These are phyloP conservation scores for Geodia barretti DNA, from an alignment of 37 sponge, comb jelly and placozoan species.

Conservation along the genomic window DNA sequence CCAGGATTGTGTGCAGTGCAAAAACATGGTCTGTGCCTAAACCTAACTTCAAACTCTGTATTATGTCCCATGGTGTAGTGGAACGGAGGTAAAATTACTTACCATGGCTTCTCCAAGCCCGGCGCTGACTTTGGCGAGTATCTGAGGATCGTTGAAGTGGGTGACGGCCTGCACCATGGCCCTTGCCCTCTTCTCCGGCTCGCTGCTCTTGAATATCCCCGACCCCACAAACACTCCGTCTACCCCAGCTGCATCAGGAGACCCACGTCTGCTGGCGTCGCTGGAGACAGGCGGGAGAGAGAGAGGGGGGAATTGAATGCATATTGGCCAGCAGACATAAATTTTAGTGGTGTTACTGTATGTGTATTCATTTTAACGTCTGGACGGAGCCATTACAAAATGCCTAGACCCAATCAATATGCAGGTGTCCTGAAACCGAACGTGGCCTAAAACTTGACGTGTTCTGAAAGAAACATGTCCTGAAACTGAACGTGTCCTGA, in stretches of 20 bases:
- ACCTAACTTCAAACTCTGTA: neutral
- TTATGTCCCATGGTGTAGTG: neutral
- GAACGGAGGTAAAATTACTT: too few relatives aligned
- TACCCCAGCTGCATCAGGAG: conserved; percentile 80
- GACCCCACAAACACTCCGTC: conserved; percentile 88
- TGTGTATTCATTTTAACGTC: too few relatives aligned
- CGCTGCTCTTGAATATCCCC: conserved; percentile 80
- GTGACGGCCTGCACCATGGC: conserved; percentile 88
- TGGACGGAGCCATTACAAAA: too few relatives aligned
- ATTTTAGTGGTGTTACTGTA: too few relatives aligned
- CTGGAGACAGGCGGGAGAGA: conserved; percentile 16
- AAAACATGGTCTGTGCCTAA: too few relatives aligned
- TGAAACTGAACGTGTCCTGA: too few relatives aligned
- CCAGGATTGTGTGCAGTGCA: too few relatives aligned
- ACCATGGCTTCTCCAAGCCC: conserved; percentile 82
- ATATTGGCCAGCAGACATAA: too few relatives aligned
- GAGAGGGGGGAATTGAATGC: neutral
- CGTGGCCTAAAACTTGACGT: too few relatives aligned
- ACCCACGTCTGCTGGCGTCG: conserved; percentile 83
- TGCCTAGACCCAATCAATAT: too few relatives aligned
- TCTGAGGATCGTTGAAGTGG: conserved; percentile 64
- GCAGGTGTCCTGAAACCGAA: too few relatives aligned
- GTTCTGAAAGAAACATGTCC: too few relatives aligned
- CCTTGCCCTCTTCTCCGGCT: conserved; percentile 70
- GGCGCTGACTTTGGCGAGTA: conserved; percentile 73